Conservation (phyloP, 2,888 invertebrate species). For the Phyto melanocephala region DNA sequence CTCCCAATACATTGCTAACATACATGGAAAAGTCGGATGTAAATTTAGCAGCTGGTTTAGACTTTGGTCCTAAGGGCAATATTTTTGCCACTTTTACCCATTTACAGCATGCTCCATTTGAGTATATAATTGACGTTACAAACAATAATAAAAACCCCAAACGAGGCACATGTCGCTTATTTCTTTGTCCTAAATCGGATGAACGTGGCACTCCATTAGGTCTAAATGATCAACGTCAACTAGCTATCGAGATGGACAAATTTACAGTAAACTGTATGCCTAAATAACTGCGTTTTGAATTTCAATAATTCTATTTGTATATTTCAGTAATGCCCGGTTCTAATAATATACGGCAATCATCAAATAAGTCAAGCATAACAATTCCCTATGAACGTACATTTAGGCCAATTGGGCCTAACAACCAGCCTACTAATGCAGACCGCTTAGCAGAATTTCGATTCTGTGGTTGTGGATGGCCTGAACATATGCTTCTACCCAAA, state of each 20-base stretch:
- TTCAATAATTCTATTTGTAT: not conserved
- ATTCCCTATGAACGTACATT: slow-evolving; percentile 91
- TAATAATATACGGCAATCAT: slow-evolving; percentile 84
- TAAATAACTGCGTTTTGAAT: not conserved
- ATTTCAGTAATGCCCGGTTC: slow-evolving; percentile 87
- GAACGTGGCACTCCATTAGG: slow-evolving; percentile 82
- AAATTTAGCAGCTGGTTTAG: slow-evolving; percentile 88
- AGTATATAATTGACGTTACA: slow-evolving; percentile 83
- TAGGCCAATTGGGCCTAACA: slow-evolving; percentile 82
- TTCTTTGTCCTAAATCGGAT: slow-evolving; percentile 83
- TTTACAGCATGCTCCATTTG: slow-evolving; percentile 86
- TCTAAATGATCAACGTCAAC: slow-evolving; percentile 81
- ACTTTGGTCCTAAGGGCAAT: slow-evolving; percentile 86
- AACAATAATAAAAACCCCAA: slow-evolving; percentile 81
- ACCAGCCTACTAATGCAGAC: slow-evolving; percentile 79
- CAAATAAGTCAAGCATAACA: slow-evolving; percentile 87
- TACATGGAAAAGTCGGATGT: slow-evolving; percentile 90
- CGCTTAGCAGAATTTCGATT: slow-evolving; percentile 84
- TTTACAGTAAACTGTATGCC: slow-evolving; percentile 82
- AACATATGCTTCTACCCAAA: slow-evolving; percentile 88
- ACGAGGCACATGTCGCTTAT: slow-evolving; percentile 84
- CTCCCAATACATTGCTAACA: slow-evolving; percentile 77
- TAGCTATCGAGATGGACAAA: slow-evolving; percentile 86
- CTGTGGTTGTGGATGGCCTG: slow-evolving; percentile 94
- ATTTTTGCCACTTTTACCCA: slow-evolving; percentile 87